Conservation (phyloP, 2,113 vertebrate genomes). For the Brachypteracias leptosomus region DNA sequence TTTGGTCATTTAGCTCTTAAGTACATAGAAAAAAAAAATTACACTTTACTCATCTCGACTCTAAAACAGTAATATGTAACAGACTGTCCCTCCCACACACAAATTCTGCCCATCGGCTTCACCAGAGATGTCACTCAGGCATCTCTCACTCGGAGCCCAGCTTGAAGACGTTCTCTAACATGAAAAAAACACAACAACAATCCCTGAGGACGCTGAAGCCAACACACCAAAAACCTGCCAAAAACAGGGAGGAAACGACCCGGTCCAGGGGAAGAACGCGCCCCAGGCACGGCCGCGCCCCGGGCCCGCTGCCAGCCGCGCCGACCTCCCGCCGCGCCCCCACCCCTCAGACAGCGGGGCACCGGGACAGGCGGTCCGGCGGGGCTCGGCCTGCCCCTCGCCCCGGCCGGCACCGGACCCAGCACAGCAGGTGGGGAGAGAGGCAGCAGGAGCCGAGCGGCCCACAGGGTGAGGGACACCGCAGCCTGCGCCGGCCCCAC, state of each 20-base stretch:
- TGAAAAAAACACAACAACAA: too few species aligned
- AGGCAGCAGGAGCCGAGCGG: too few species aligned
- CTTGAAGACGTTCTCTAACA: too few species aligned
- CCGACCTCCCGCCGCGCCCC: too few species aligned
- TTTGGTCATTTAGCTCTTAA: neutral
- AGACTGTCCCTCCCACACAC: fast-evolving
- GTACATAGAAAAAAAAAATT: neutral
- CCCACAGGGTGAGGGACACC: too few species aligned
- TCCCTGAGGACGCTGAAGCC: neutral
- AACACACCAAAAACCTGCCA: neutral
- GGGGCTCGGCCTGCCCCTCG: neutral
- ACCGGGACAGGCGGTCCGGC: too few species aligned
- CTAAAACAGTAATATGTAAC: fast-evolving
- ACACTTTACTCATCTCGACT: fast-evolving
- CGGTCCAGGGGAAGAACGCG: too few species aligned
- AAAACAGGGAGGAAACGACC: neutral
- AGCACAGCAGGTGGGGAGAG: too few species aligned
- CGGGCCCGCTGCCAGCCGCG: too few species aligned
- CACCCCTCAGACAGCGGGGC: neutral
- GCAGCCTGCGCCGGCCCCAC: too few species aligned
- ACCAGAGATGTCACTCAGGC: fast-evolving
- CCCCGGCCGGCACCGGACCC: neutral
- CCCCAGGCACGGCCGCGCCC: too few species aligned
- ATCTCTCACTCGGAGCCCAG: fast-evolving
- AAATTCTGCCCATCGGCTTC: fast-evolving